Percentiles rank a stretch among this genome's conserved stretches.
phyloP scores from a whole-genome alignment of 2,888 invertebrate species.

The Didymodactylos carnosus region DNA sequence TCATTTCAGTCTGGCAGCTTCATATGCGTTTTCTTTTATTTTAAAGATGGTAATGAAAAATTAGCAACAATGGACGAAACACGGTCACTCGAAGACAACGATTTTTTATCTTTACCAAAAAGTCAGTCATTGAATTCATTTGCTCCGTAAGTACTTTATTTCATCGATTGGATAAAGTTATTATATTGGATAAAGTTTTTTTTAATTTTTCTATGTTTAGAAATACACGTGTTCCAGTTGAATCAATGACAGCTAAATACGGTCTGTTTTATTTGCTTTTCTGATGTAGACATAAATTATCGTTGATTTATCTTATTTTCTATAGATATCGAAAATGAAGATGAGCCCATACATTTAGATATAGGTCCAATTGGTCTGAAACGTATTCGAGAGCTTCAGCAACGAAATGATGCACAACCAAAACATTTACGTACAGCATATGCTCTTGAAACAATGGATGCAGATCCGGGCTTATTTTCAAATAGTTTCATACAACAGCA shows the following conservation, averaged over 20 bases:
- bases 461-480: neutral
- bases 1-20: too few relatives aligned
- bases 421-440: neutral
- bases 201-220: neutral
- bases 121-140: neutral
- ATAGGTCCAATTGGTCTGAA: neutral
- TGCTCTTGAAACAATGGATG: neutral
- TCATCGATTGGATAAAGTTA: neutral
- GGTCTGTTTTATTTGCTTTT: neutral
- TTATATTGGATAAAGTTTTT: neutral
- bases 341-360: neutral
- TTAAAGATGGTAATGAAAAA: too few relatives aligned
- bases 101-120: neutral
- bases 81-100: neutral
- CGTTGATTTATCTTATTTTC: neutral
- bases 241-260: neutral
- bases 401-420: neutral
- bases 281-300: too few relatives aligned
- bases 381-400: neutral
- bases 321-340: neutral
- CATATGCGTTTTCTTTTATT: too few relatives aligned
- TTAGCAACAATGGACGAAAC: neutral
- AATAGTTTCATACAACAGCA: neutral
- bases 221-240: neutral
- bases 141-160: neutral